These are phyloP conservation scores for Syrphus vitripennis DNA, from an alignment of 2,888 invertebrate species.

Conservation along the genomic window DNA sequence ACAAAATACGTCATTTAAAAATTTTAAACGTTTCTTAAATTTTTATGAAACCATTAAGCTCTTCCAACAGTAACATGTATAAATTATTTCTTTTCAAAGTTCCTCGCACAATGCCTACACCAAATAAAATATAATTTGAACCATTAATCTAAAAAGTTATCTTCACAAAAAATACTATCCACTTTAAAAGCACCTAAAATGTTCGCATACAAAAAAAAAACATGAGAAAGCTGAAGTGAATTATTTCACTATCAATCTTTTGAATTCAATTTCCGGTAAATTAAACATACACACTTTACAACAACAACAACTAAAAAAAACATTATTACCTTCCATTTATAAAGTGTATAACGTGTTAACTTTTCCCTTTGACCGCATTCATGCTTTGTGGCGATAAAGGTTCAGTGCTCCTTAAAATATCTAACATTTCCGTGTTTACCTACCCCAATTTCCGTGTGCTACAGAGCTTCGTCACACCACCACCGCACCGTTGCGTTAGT, in stretches of 20 bases:
- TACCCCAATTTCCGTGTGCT: conserved; percentile 50
- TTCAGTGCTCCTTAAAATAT: conserved; percentile 47
- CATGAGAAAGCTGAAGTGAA: neutral
- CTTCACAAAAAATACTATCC: neutral
- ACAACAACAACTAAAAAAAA: neutral
- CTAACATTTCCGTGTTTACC: conserved; percentile 63
- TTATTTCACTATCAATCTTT: neutral
- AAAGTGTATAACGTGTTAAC: neutral
- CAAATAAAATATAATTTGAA: too few species aligned
- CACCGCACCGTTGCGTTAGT: conserved; percentile 5
- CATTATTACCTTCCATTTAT: neutral
- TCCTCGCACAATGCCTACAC: too few species aligned
- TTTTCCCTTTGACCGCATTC: conserved; percentile 34
- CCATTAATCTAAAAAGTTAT: too few species aligned
- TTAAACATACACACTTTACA: neutral
- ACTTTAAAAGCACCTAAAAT: neutral
- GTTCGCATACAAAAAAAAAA: neutral
- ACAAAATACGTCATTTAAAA: too few species aligned
- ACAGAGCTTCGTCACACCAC: neutral
- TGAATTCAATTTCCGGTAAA: neutral
- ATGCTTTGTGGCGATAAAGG: conserved; percentile 18
- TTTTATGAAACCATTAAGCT: too few species aligned
- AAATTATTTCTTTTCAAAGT: too few species aligned
- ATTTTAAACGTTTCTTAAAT: too few species aligned
- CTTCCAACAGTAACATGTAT: too few species aligned